These are phyloP conservation scores for Dendrophyllia cribrosa DNA, from an alignment of 64 coral and sea anemone species.

Conservation along the genomic window DNA sequence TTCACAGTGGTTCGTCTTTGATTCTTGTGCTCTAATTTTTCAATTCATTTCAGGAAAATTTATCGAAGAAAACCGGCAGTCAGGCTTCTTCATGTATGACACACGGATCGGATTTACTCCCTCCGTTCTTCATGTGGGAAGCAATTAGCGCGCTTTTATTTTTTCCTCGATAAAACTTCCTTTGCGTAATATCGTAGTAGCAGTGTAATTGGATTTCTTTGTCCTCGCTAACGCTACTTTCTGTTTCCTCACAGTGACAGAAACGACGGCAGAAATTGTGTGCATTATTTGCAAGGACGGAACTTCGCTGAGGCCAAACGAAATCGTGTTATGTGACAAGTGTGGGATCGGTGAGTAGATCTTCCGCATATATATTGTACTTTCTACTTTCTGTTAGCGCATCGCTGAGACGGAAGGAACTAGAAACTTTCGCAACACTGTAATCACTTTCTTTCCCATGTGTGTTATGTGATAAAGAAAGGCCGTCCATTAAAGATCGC, in stretches of 20 bases:
- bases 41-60: constrained; percentile 67
- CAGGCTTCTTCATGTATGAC: constrained; percentile 40
- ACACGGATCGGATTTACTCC: constrained; percentile 13
- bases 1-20: constrained; percentile 99
- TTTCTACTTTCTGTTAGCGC: constrained; percentile 15
- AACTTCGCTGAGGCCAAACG: constrained; percentile 86
- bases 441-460: constrained; percentile 30
- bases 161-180: constrained; percentile 55
- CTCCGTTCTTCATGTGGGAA: constrained; percentile 31
- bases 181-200: constrained; percentile 58
- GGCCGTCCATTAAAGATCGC: constrained; percentile 38
- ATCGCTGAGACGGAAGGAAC: constrained; percentile 24
- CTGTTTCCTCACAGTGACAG: constrained; percentile 89
- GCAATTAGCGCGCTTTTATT: constrained; percentile 55
- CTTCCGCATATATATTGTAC: constrained; percentile 50
- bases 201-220: constrained; percentile 57
- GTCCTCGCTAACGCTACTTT: constrained; percentile 36
- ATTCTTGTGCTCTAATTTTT: constrained; percentile 82
- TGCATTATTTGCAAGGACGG: constrained; percentile 99
- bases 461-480: constrained; percentile 39
- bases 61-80: constrained; percentile 47
- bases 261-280: constrained; percentile 99
- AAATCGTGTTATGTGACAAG: constrained; percentile 99
- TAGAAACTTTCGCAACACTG: constrained; percentile 7
- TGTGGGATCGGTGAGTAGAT: constrained; percentile 96